Percentiles rank a stretch among this genome's conserved stretches.
Conservation (phyloP, 2,888 invertebrate genomes). For the Macropis europaea region DNA sequence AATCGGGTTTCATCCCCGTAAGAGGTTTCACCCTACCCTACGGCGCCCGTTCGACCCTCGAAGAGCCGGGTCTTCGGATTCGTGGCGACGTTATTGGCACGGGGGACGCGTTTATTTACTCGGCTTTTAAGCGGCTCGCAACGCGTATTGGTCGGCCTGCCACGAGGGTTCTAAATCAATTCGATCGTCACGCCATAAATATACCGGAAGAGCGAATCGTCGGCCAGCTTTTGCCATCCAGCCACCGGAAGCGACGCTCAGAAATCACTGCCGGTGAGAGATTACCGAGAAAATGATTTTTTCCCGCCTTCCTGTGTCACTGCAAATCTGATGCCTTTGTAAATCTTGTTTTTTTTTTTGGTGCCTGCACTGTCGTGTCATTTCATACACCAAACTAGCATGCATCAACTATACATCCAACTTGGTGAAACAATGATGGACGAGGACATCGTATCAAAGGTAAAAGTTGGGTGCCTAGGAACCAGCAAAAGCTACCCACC, state of each 20-base stretch:
- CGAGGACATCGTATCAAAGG: too few relatives aligned
- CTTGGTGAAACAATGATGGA: too few relatives aligned
- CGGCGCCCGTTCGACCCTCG: constrained; percentile 2
- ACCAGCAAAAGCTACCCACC: too few relatives aligned
- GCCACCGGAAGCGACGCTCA: not conserved
- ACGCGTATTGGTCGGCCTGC: constrained; percentile 24
- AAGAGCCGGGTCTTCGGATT: constrained; percentile 32
- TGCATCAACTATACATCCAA: too few relatives aligned
- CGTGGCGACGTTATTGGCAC: constrained; percentile 47
- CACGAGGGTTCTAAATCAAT: constrained; percentile 55
- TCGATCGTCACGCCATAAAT: constrained; percentile 50
- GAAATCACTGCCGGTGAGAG: not conserved
- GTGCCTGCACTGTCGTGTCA: too few relatives aligned
- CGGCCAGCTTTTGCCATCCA: not conserved
- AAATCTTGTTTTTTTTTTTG: too few relatives aligned
- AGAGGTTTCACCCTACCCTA: constrained; percentile 53
- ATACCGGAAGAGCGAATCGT: constrained; percentile 47
- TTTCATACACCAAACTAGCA: too few relatives aligned
- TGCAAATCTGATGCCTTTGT: too few relatives aligned
- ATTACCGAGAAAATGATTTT: not conserved
- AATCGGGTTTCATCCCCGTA: constrained; percentile 61
- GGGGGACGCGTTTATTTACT: constrained; percentile 57
- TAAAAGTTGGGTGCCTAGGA: too few relatives aligned
- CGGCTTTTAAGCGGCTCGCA: constrained; percentile 57
- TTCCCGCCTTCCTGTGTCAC: too few relatives aligned